Evolutionary conservation across 2,888 invertebrate species (phyloP).

Genomic region (Tinea trinotella): DNA sequence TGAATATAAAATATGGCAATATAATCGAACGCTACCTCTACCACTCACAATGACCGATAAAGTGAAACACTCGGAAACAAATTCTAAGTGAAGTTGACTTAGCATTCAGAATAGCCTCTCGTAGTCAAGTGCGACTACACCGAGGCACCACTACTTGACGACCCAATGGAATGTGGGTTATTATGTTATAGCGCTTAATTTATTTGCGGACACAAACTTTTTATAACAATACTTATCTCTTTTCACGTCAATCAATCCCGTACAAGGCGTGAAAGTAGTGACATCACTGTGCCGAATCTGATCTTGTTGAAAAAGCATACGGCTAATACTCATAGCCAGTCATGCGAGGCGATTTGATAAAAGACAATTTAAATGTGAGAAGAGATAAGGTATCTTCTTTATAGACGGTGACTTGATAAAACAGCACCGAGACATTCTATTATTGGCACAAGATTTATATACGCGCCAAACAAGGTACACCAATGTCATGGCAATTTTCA

Average conservation of each 20-base stretch:
- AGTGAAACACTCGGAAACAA: conserved; percentile 61
- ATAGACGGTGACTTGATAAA: conserved; percentile 4
- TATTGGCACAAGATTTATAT: conserved; percentile 4
- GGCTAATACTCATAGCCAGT: conserved; percentile 34
- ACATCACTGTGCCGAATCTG: conserved; percentile 55
- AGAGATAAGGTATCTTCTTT: conserved; percentile 12
- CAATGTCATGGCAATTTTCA: conserved; percentile 18
- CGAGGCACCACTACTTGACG: conserved; percentile 29
- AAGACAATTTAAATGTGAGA: not conserved
- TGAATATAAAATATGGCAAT: conserved; percentile 66
- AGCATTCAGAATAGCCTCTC: conserved; percentile 59
- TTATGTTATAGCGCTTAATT: conserved; percentile 65
- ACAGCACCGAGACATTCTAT: conserved; percentile 2
- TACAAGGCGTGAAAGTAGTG: conserved; percentile 67
- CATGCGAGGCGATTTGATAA: conserved; percentile 8
- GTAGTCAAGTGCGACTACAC: not conserved
- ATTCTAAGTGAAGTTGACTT: conserved; percentile 54
- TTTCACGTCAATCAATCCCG: conserved; percentile 62
- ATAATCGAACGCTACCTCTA: conserved; percentile 41
- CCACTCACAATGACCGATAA: conserved; percentile 62
- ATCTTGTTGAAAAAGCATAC: conserved; percentile 32
- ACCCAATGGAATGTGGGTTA: conserved; percentile 67
- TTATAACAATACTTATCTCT: conserved; percentile 64
- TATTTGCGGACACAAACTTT: conserved; percentile 56
- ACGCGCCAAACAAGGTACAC: not conserved